Conservation (phyloP, 1,140 invertebrate genomes). For the Megalopta genalis region DNA sequence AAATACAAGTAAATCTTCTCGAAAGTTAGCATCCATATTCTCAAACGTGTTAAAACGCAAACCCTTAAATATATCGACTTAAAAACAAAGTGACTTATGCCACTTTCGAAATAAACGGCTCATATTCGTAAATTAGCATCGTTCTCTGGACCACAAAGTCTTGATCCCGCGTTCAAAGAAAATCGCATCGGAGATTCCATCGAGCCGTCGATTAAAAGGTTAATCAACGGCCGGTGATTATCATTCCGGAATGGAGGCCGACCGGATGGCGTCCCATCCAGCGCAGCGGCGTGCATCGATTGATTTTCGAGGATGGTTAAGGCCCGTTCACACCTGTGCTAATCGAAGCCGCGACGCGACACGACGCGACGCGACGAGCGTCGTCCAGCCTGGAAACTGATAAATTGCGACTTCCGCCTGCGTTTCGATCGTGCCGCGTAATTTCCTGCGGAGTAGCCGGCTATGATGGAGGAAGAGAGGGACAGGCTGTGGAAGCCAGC, state of each 20-base stretch:
- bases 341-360: conserved; percentile 54
- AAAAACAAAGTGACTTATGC: too few species aligned
- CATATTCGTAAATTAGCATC: too few species aligned
- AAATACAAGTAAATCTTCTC: too few species aligned
- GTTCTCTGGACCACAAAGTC: too few species aligned
- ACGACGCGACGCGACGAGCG: conserved; percentile 8
- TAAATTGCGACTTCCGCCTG: conserved; percentile 76
- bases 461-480: conserved; percentile 58
- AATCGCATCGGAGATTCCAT: not conserved
- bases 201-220: not conserved
- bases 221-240: not conserved
- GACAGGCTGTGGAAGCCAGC: conserved; percentile 70
- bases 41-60: too few species aligned
- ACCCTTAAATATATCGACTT: too few species aligned
- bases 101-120: too few species aligned
- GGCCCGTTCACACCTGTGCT: conserved; percentile 39
- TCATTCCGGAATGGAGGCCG: not conserved
- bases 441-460: conserved; percentile 73
- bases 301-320: conserved; percentile 55
- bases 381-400: conserved; percentile 71
- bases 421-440: conserved; percentile 74
- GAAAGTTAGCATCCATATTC: too few species aligned
- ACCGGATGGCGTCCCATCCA: not conserved
- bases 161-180: too few species aligned
- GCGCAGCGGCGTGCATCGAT: conserved; percentile 29